Conservation (phyloP, 2,113 vertebrate species). For the Rynchops niger region DNA sequence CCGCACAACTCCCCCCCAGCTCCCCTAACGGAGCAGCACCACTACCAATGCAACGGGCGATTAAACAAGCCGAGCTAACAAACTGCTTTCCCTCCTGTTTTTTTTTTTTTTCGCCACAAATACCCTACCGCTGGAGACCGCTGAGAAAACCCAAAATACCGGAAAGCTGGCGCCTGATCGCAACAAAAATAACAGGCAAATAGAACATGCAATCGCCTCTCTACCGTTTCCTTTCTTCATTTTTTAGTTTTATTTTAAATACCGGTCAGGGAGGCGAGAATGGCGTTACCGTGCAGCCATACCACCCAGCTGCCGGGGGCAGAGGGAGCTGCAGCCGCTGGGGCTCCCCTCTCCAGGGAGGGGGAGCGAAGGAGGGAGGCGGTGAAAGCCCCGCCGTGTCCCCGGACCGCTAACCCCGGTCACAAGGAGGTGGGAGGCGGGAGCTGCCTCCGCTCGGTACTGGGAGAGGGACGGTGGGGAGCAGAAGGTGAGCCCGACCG, state of each 20-base stretch:
- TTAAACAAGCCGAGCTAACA: neutral
- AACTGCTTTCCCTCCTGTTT: neutral
- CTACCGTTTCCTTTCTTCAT: neutral
- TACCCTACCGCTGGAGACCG: neutral
- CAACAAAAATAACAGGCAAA: slow-evolving; percentile 1
- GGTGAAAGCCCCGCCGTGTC: neutral
- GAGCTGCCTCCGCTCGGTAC: neutral
- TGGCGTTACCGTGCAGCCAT: neutral
- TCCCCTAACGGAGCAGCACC: neutral
- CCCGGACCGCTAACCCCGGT: neutral
- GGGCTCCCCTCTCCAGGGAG: neutral
- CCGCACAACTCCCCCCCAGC: neutral
- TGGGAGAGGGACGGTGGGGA: neutral
- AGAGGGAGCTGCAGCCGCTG: neutral
- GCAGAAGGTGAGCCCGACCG: neutral
- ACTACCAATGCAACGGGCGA: neutral
- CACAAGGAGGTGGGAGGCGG: neutral
- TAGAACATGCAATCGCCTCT: neutral
- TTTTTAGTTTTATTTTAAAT: neutral
- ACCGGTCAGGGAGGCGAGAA: neutral
- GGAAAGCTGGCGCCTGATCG: neutral
- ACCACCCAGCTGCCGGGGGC: neutral
- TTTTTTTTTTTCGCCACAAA: neutral
- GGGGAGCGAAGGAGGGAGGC: neutral
- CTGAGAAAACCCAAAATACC: neutral